These are phyloP conservation scores for Trichopoda pennipes DNA, from an alignment of 2,888 invertebrate genomes.

Conservation along the genomic window DNA sequence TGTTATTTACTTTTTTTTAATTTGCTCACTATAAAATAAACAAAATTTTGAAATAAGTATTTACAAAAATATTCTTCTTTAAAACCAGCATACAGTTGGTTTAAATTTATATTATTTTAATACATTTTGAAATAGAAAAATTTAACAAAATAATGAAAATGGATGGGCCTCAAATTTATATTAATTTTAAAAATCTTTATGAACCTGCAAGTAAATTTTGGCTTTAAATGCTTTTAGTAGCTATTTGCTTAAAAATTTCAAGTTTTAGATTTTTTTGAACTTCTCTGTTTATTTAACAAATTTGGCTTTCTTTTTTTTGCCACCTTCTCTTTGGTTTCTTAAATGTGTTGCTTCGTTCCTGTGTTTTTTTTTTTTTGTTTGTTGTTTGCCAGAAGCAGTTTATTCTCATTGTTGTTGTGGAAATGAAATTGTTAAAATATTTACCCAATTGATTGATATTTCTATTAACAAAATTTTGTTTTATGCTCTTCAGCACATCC, in stretches of 20 bases:
- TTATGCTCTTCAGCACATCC: conserved; percentile 25
- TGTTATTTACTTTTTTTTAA: no score
- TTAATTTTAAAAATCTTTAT: no score
- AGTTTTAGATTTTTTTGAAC: conserved; percentile 6
- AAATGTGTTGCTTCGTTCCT: conserved; percentile 17
- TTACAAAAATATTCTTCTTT: no score
- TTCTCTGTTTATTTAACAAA: conserved; percentile 25
- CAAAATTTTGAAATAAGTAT: no score
- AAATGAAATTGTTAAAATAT: conserved; percentile 67
- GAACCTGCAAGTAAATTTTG: no score
- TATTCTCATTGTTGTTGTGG: conserved; percentile 40
- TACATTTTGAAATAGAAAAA: no score
- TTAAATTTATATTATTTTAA: no score
- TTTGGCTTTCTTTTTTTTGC: conserved; percentile 38
- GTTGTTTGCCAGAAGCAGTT: not conserved
- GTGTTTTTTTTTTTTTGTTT: not conserved
- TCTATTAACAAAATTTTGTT: conserved; percentile 68
- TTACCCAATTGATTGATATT: conserved; percentile 70
- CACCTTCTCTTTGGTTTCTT: conserved; percentile 46
- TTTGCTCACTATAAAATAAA: no score
- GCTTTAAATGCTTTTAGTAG: no score
- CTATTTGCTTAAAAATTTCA: conserved; percentile 2
- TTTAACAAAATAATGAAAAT: no score
- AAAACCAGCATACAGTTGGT: no score
- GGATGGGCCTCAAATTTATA: no score